Conservation (phyloP, 2,113 vertebrate genomes). For the Arenaria interpres region DNA sequence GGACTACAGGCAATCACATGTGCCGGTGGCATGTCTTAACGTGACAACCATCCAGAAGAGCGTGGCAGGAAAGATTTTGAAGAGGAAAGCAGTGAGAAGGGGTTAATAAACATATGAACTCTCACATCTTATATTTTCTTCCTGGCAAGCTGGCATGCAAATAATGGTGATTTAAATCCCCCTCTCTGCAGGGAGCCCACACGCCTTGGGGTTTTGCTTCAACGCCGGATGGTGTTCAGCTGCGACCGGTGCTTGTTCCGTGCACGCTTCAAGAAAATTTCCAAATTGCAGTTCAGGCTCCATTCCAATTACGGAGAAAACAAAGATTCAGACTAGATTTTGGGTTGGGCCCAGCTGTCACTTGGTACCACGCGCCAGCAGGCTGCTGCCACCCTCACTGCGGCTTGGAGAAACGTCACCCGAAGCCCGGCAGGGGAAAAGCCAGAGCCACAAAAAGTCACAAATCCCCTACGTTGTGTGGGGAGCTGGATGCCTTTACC, state of each 20-base stretch:
- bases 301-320: background rate
- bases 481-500: too few relatives aligned
- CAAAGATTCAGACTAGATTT: background rate
- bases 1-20: background rate
- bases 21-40: background rate
- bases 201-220: background rate
- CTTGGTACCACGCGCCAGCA: background rate
- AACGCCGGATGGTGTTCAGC: background rate
- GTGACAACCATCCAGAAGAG: background rate
- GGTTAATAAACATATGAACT: background rate
- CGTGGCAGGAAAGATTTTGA: background rate
- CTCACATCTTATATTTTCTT: background rate
- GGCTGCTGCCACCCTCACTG: too few relatives aligned
- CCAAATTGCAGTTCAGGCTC: rapidly evolving
- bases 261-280: background rate
- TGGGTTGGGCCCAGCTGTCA: background rate
- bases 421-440: too few relatives aligned
- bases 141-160: background rate
- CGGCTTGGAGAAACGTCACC: too few relatives aligned
- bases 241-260: rapidly evolving
- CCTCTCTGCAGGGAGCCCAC: background rate
- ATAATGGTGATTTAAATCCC: background rate
- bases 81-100: background rate
- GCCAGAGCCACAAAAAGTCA: too few relatives aligned
- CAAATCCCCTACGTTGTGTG: too few relatives aligned